Conservation (phyloP, 1,140 invertebrate species). For the Ptiloglossa arizonensis region DNA sequence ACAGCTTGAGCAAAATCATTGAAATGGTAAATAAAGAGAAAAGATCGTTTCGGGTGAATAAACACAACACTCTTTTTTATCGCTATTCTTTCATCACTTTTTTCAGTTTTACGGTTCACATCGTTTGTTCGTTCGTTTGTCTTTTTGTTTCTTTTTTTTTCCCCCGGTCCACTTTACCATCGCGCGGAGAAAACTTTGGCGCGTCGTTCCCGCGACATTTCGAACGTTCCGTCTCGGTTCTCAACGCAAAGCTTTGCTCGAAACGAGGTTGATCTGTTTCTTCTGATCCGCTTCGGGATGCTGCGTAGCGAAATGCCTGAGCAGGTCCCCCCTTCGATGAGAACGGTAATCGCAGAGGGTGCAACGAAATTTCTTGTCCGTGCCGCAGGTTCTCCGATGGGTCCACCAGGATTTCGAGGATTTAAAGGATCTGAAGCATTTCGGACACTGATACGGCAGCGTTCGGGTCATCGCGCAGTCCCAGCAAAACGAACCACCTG, state of each 20-base stretch:
- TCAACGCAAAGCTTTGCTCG: background rate
- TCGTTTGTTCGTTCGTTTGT: background rate
- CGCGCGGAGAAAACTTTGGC: no score
- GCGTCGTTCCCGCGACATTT: no score
- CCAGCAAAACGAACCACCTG: constrained; percentile 58
- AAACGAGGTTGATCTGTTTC: background rate
- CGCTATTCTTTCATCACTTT: background rate
- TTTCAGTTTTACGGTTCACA: constrained; percentile 7
- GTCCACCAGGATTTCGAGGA: constrained; percentile 50
- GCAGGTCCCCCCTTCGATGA: constrained; percentile 80
- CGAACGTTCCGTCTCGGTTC: no score
- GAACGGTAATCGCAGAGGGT: constrained; percentile 78
- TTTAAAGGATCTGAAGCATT: constrained; percentile 68
- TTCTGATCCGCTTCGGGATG: constrained; percentile 69
- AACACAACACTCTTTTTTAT: constrained; percentile 4
- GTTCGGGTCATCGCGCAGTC: constrained; percentile 10
- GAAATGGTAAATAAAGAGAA: no score
- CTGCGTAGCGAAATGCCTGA: constrained; percentile 77
- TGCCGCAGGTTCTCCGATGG: constrained; percentile 75
- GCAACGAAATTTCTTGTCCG: constrained; percentile 81
- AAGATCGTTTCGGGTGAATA: constrained; percentile 9
- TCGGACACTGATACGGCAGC: constrained; percentile 60
- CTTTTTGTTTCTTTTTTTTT: no score
- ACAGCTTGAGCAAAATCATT: background rate
- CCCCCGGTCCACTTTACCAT: no score